These are phyloP conservation scores for Notospermus geniculatus DNA, from an alignment of 1,140 invertebrate genomes.

Conservation along the genomic window DNA sequence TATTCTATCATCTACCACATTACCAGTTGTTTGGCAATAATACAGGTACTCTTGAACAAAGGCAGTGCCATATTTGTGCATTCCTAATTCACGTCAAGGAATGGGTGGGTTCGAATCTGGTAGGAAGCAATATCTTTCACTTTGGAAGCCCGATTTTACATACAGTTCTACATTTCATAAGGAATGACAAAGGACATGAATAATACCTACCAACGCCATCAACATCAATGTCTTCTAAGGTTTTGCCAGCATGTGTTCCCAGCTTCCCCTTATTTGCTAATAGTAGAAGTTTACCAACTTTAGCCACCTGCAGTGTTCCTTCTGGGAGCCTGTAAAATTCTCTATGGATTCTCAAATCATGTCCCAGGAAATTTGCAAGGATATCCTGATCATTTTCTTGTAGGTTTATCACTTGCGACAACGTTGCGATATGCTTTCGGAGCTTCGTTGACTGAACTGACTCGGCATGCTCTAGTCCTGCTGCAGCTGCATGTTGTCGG, in stretches of 20 bases:
- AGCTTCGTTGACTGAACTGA: slow-evolving; percentile 21
- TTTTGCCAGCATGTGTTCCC: neutral
- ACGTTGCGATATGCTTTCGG: slow-evolving; percentile 23
- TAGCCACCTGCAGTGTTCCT: slow-evolving; percentile 30
- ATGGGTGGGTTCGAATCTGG: too few species aligned
- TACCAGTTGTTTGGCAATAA: too few species aligned
- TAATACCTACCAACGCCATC: neutral
- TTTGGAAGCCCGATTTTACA: too few species aligned
- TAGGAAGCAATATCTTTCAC: too few species aligned
- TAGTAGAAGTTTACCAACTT: slow-evolving; percentile 23
- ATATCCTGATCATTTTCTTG: slow-evolving; percentile 25
- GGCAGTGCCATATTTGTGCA: too few species aligned
- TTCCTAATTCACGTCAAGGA: too few species aligned
- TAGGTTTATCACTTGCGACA: slow-evolving; percentile 24
- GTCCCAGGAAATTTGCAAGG: slow-evolving; percentile 30
- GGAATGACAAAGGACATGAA: too few species aligned
- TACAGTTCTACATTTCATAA: too few species aligned
- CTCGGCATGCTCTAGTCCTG: slow-evolving; percentile 11
- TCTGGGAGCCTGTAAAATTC: slow-evolving; percentile 32
- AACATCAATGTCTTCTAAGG: neutral
- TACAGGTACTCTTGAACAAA: too few species aligned
- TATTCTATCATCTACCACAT: too few species aligned
- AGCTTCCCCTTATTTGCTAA: neutral
- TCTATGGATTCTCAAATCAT: slow-evolving; percentile 31
- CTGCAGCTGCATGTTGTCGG: slow-evolving; percentile 16